phyloP scores from a whole-genome alignment of 2,888 invertebrate genomes.

The Lasioglossum leucozonium region DNA sequence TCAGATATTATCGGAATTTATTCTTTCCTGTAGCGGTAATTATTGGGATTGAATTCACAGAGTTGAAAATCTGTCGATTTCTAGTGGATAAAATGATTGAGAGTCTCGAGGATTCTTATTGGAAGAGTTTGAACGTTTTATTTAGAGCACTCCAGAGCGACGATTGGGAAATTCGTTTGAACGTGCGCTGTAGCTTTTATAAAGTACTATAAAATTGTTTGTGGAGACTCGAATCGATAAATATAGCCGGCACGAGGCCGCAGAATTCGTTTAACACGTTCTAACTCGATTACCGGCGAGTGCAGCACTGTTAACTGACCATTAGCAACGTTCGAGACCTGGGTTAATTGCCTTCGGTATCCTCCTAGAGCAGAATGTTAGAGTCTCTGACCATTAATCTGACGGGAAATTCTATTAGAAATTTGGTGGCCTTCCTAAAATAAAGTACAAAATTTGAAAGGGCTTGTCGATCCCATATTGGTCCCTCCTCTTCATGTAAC shows the following conservation, averaged over 20 bases:
- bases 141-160: background rate
- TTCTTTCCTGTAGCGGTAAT: constrained; percentile 51
- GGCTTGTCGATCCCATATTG: too few relatives aligned
- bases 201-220: background rate
- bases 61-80: constrained; percentile 19
- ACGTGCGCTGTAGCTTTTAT: background rate
- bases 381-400: background rate
- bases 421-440: background rate
- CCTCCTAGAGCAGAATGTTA: background rate
- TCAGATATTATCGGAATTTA: constrained; percentile 48
- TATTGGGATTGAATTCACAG: constrained; percentile 46
- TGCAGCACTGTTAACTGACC: constrained; percentile 3
- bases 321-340: constrained; percentile 7
- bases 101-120: constrained; percentile 9
- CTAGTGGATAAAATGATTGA: constrained; percentile 18
- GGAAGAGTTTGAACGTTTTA: background rate
- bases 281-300: constrained; percentile 7
- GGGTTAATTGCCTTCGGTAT: background rate
- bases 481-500: background rate
- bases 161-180: background rate
- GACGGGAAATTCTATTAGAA: background rate
- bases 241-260: background rate
- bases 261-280: background rate
- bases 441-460: background rate
- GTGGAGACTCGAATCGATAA: background rate